These are phyloP conservation scores for Ivindomyrus marchei DNA, from an alignment of 2,113 vertebrate genomes.

Conservation along the genomic window DNA sequence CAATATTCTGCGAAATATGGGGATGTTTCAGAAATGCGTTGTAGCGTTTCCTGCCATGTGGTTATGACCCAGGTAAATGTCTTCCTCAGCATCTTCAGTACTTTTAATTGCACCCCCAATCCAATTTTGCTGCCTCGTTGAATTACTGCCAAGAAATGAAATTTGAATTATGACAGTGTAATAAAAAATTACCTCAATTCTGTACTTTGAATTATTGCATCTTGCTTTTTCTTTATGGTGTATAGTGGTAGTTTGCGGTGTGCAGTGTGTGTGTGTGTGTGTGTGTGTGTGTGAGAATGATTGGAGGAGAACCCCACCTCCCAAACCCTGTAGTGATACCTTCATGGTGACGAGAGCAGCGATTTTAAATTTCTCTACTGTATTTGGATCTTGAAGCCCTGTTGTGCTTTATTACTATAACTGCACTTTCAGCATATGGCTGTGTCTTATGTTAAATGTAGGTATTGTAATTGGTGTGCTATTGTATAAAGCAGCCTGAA, in stretches of 20 bases:
- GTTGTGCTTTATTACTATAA: not conserved
- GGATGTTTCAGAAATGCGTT: not conserved
- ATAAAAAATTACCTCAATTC: constrained; percentile 22
- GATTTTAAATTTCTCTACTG: not conserved
- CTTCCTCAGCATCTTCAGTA: not conserved
- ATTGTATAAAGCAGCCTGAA: not conserved
- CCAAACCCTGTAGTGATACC: not conserved
- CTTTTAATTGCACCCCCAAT: not conserved
- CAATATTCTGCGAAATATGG: not conserved
- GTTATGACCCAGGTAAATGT: not conserved
- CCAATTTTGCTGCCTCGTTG: not conserved
- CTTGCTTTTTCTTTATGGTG: constrained; percentile 19
- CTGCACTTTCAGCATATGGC: not conserved
- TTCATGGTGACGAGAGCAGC: not conserved
- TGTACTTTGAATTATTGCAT: constrained; percentile 21
- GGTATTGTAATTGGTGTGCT: not conserved
- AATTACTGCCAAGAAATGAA: not conserved
- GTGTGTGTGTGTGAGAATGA: not conserved
- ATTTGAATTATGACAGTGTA: constrained; percentile 2
- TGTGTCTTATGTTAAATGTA: not conserved
- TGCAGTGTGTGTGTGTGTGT: not conserved
- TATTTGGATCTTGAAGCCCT: not conserved
- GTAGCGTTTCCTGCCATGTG: not conserved
- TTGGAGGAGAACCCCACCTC: not conserved
- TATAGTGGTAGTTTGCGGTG: not conserved